phyloP scores from a whole-genome alignment of 2,888 invertebrate genomes.

The Plagiodera versicolora region DNA sequence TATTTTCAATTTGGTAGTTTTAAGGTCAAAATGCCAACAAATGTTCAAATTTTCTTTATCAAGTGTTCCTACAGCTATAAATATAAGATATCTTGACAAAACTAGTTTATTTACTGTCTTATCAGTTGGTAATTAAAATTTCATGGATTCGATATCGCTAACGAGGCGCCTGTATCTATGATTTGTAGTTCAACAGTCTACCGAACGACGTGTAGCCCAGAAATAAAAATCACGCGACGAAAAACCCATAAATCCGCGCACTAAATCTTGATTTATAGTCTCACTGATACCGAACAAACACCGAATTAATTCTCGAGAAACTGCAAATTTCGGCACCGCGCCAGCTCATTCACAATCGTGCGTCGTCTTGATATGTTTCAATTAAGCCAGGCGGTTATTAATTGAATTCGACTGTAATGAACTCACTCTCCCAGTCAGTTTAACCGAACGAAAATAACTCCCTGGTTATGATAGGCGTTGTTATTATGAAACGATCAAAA shows the following conservation, averaged over 20 bases:
- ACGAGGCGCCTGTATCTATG: too few relatives aligned
- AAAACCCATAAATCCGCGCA: not conserved
- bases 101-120: too few relatives aligned
- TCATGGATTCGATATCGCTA: too few relatives aligned
- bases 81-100: too few relatives aligned
- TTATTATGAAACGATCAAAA: slow-evolving; percentile 49
- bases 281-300: not conserved
- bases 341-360: not conserved
- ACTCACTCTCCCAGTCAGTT: slow-evolving; percentile 8
- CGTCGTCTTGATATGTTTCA: not conserved
- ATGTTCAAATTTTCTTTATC: too few relatives aligned
- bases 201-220: too few relatives aligned
- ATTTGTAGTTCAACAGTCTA: too few relatives aligned
- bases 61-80: too few relatives aligned
- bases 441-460: slow-evolving; percentile 35
- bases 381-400: not conserved
- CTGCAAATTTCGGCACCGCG: not conserved
- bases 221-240: too few relatives aligned
- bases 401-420: not conserved
- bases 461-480: slow-evolving; percentile 37
- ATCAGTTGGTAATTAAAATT: too few relatives aligned
- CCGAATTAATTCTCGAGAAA: not conserved
- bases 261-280: not conserved
- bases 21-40: too few relatives aligned
- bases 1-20: too few relatives aligned